phyloP scores from a whole-genome alignment of 2,797 vertebrate species.

The Syngnathus acus region DNA sequence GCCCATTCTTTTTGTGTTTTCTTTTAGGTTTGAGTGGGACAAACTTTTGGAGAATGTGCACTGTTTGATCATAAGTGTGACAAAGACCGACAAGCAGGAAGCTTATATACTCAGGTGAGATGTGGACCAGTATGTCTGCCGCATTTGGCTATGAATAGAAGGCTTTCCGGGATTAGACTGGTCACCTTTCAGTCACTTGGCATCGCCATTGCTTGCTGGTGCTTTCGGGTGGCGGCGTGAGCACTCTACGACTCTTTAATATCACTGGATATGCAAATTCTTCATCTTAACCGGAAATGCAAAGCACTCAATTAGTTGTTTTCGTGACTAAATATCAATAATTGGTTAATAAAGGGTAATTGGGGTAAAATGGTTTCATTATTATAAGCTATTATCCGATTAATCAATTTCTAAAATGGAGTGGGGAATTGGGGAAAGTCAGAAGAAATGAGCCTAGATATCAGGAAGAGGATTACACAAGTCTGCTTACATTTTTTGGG shows the following conservation, averaged over 20 bases:
- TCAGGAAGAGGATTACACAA: too few relatives aligned
- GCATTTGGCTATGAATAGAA: conserved; percentile 14
- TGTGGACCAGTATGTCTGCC: background rate
- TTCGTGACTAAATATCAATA: too few relatives aligned
- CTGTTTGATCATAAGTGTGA: conserved; percentile 99
- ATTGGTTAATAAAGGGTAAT: too few relatives aligned
- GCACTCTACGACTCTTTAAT: background rate
- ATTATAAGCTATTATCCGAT: too few relatives aligned
- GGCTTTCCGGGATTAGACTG: conserved; percentile 27
- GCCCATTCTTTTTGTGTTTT: background rate
- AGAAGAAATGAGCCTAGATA: too few relatives aligned
- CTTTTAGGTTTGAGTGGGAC: conserved; percentile 95
- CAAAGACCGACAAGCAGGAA: conserved; percentile 99
- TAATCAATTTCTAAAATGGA: too few relatives aligned
- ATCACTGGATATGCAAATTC: background rate
- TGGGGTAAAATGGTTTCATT: too few relatives aligned
- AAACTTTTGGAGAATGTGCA: conserved; percentile 99
- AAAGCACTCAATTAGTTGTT: too few relatives aligned
- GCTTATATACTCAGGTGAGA: conserved; percentile 99
- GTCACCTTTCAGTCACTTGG: conserved; percentile 30
- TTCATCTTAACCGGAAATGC: too few relatives aligned
- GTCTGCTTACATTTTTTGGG: too few relatives aligned
- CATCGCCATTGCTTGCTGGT: background rate
- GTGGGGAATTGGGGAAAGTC: too few relatives aligned
- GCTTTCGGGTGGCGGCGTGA: background rate